Base-by-base conservation (phyloP, 35 echinoderm and acorn worm genomes). In the Apostichopus japonicus region DNA sequence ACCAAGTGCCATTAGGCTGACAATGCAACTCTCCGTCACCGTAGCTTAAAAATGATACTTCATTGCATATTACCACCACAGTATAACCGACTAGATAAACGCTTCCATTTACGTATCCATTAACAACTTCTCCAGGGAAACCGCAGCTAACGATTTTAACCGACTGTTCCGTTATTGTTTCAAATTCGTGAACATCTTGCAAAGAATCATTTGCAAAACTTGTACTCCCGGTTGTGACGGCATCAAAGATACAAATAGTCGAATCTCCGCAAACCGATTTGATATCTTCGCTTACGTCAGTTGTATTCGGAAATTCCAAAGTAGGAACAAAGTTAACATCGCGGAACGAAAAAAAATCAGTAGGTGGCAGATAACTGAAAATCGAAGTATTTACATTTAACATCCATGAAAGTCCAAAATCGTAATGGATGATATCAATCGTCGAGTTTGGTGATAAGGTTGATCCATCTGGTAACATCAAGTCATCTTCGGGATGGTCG, bases 141-240 rank as follows among this genome's bases (percentile, higher is more conserved):
- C 92, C 94, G 81, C 94, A 95, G 11, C 77, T 95, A 16, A 93
- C 67, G 0, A 93, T 90, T 80, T 95, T 95, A 54, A 93, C 87
- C 6, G 86, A 90, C 5, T 63, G 53, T 75, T 93, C 57, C 70
- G 21, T 62, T 44, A 95, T 61, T 17, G 44, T 17, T 79, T 93
- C 65, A 62, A 93, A 81, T n/a, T 53, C 90, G 5, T 24, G 77
- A 10, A 67, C n/a, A n/a, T 70, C 79, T 10, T n/a, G 24, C 8
- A 83, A 61, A 6, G 91, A 93, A 25, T 95, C 87, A 76, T 93
- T 90, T 8, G 94, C 94, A 65, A 95, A 93, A 2, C 57, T 70
- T 14, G 90, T 23, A 55, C 87, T 91, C 0, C 91, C 91, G 4
- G 92, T 95, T 23, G 65, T 78, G 16, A 91, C 86, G 10, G 91